Base-by-base conservation (phyloP, 2,113 vertebrate species). In the Phylloscopus trochilus region DNA sequence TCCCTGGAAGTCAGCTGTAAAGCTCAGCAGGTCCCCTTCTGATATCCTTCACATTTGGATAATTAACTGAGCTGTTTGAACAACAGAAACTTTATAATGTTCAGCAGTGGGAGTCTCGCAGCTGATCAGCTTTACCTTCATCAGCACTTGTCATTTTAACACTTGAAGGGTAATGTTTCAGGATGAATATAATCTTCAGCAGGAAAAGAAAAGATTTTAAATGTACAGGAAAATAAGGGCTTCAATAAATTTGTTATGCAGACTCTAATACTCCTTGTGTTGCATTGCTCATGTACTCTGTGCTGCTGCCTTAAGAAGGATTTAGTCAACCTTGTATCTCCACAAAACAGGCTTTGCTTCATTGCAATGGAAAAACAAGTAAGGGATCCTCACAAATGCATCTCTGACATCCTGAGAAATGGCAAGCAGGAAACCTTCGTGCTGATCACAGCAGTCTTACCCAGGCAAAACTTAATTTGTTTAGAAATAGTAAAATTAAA, bases 11-110 rank as follows among this genome's bases (percentile, higher is more conserved):
- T 87, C 91, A 86, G 72, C 82, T 91, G 83, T 87, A 91, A 92
- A 96, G 55, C 88, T 97, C 95, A 95, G 88, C 88, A 85, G 79
- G 86, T 88, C 78, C 80, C 74, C 76, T 97, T 92, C 84, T 95
- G 89, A 93, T 97, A 92, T 83, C 72, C 66, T 97, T 94, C 84
- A 86, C 67, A 83, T 97, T 96, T 96, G 70, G 96, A 89, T 96
- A 97, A 98, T 95, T 97, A 95, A 89, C 86, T 92, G 95, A 97
- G 89, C 69, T 96, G 68, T 96, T 97, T 92, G 83, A 97, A 97
- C 94, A 95, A 97, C 86, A 97, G 90, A 96, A 96, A 97, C 91
- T 94, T 97, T 85, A 93, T 93, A 93, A 92, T 95, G 85, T 95
- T 96, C 78, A 96, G 95, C 97, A 95, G 92, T 95, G 93, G 83